phyloP scores from a whole-genome alignment of 1,140 invertebrate genomes.

The Lineus longissimus region DNA sequence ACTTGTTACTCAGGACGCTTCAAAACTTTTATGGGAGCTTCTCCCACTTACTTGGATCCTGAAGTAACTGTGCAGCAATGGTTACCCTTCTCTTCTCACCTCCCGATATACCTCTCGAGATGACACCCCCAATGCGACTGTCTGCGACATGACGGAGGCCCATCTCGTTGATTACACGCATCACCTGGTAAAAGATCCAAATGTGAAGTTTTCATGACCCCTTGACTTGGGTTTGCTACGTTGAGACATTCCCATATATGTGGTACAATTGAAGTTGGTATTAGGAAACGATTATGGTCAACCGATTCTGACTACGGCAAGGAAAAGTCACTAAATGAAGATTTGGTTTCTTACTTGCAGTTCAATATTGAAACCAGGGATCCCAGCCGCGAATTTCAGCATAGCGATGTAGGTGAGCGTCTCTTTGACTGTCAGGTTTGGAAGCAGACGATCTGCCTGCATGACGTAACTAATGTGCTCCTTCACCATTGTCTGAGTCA shows the following conservation, averaged over 20 bases:
- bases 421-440: conserved; percentile 34
- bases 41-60: conserved; percentile 41
- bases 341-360: not conserved
- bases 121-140: conserved; percentile 29
- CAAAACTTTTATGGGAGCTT: no score
- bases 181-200: conserved; percentile 23
- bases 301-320: no score
- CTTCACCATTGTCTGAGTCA: conserved; percentile 21
- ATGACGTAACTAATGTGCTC: conserved; percentile 32
- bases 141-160: conserved; percentile 32
- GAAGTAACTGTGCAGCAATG: conserved; percentile 37
- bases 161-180: conserved; percentile 35
- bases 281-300: no score
- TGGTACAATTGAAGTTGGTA: no score
- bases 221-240: no score
- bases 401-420: conserved; percentile 32
- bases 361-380: not conserved
- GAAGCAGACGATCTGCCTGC: conserved; percentile 34
- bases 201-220: not conserved
- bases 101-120: conserved; percentile 35
- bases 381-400: conserved; percentile 25
- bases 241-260: no score
- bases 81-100: conserved; percentile 40
- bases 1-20: no score
- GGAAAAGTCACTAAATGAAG: no score